Evolutionary conservation across 2,797 vertebrate species (phyloP), one percentile per base, ranked within the genome.

Genomic region (Spheniscus humboldti): DNA sequence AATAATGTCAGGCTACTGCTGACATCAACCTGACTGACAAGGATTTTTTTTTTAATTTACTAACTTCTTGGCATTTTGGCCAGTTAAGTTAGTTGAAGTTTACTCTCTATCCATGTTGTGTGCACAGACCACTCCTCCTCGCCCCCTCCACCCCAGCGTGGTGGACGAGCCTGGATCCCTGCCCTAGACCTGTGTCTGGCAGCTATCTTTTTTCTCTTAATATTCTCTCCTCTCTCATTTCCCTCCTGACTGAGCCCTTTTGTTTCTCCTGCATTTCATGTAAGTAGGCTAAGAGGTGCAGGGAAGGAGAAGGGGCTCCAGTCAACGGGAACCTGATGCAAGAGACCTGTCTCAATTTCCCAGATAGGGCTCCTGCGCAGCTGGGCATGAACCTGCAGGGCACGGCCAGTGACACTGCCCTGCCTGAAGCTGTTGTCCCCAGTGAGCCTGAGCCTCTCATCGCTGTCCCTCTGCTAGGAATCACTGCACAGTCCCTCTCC

Each of bases 131-230:
- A 13, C 16, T 85, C 25, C 45, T 52, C 64, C 60, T 55, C 18
- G 4, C 4, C 12, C 17, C 23, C 55, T 77, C 31, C 39, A n/a
- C 12, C 14, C 27, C 73, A 30, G 68, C 0, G 0, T 8, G 22
- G 19, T 19, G 69, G 25, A 27, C 4, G 7, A 5, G 18, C 25
- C 69, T 37, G 31, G n/a, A 28, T 67, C 20, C 22, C 48, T 39
- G 37, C 37, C 43, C 48, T 17, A 39, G 39, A 33, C 14, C 33
- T 37, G 10, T 45, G 39, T 11, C 60, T 67, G 28, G 15, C 12
- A 84, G 43, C 5, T 68, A 6, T 31, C 4, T 50, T 55, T 67
- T 39, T 56, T 31, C 10, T 71, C 25, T 86, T 50, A 31, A 39
- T 77, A 86, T 45, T 50, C 12, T 39, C 60, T 76, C 25, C 28